Conservation (phyloP, 2,888 invertebrate species). For the Diplazon laetatorius region DNA sequence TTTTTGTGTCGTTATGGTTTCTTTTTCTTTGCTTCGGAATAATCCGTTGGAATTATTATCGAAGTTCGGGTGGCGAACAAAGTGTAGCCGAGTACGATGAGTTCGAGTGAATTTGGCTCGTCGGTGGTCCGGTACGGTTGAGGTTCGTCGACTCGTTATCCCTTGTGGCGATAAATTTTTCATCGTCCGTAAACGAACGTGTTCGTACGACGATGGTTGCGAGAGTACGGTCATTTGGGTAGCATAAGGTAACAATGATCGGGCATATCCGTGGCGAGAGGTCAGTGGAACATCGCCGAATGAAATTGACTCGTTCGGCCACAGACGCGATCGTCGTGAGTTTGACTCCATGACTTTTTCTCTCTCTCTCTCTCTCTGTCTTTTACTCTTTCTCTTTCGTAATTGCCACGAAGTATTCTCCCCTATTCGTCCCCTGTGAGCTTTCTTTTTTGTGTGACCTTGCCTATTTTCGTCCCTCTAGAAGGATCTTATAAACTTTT, state of each 20-base stretch:
- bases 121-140: not conserved
- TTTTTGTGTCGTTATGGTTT: conserved; percentile 18
- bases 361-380: too few relatives aligned
- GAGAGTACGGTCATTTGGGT: conserved; percentile 24
- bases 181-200: not conserved
- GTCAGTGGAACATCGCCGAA: conserved; percentile 64
- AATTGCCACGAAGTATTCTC: conserved; percentile 27
- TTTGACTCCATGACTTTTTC: conserved; percentile 38
- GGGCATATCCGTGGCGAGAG: conserved; percentile 58
- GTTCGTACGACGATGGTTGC: not conserved
- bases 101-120: not conserved
- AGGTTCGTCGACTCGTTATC: not conserved
- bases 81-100: not conserved
- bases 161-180: conserved; percentile 6
- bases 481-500: too few relatives aligned
- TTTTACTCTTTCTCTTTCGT: conserved; percentile 30
- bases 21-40: too few relatives aligned
- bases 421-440: not conserved
- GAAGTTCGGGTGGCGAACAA: not conserved
- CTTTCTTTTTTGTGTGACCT: conserved; percentile 60
- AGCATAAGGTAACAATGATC: conserved; percentile 53
- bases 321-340: conserved; percentile 15
- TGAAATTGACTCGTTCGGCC: conserved; percentile 62
- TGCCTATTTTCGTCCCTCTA: too few relatives aligned
- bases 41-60: not conserved